phyloP scores from a whole-genome alignment of 1,140 invertebrate genomes.

The Delia radicum region DNA sequence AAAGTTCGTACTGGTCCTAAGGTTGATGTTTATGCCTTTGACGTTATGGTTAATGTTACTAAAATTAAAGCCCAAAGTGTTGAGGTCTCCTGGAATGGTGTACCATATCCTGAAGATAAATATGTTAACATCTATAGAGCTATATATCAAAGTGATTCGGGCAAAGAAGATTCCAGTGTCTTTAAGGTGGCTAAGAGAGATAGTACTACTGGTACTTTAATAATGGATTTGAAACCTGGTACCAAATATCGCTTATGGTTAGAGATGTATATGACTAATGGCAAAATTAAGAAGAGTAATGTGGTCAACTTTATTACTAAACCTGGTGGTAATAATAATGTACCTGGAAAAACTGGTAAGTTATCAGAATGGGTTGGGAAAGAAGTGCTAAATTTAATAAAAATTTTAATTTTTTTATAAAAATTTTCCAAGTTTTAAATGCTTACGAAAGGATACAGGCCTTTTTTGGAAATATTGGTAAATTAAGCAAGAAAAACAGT shows the following conservation, averaged over 20 bases:
- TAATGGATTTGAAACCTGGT: conserved; percentile 75
- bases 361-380: too few relatives aligned
- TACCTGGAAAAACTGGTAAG: conserved; percentile 30
- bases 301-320: conserved; percentile 86
- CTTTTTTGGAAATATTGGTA: conserved; percentile 47
- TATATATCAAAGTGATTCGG: conserved; percentile 75
- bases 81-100: conserved; percentile 77
- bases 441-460: conserved; percentile 40
- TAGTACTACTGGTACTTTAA: conserved; percentile 67
- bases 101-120: conserved; percentile 84
- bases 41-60: conserved; percentile 72
- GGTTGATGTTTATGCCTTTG: conserved; percentile 77
- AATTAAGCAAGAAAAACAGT: too few relatives aligned
- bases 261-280: conserved; percentile 84
- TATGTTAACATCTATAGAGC: conserved; percentile 88
- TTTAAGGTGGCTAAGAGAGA: conserved; percentile 84
- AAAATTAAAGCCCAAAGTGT: conserved; percentile 73
- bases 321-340: conserved; percentile 64
- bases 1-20: conserved; percentile 63
- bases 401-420: neutral
- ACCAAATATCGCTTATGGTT: conserved; percentile 83
- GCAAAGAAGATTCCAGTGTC: conserved; percentile 74
- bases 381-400: too few relatives aligned
- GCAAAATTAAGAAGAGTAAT: conserved; percentile 84
- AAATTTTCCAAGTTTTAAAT: conserved; percentile 41